Percentiles rank a stretch among this genome's conserved stretches.
These are phyloP conservation scores for Drosophila sechellia DNA, from an alignment of 1,140 invertebrate genomes.

Conservation along the genomic window DNA sequence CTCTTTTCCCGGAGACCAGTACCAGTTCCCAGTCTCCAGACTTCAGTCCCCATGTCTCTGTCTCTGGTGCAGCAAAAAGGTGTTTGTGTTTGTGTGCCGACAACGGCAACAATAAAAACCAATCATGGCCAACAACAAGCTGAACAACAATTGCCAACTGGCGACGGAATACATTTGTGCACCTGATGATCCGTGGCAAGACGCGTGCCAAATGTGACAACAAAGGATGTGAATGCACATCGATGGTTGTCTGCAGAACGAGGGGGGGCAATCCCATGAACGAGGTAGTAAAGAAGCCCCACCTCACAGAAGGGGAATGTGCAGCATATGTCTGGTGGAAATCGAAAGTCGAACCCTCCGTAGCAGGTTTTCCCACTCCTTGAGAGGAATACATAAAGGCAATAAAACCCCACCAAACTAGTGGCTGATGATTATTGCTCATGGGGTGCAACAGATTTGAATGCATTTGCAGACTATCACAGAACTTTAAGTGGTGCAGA, in stretches of 20 bases:
- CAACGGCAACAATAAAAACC: slow-evolving; percentile 56
- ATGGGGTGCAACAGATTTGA: slow-evolving; percentile 6
- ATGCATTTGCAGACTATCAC: slow-evolving; percentile 1
- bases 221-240: slow-evolving; percentile 50
- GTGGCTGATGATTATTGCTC: slow-evolving; percentile 28
- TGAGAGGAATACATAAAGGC: neutral
- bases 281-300: slow-evolving; percentile 12
- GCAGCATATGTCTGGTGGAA: slow-evolving; percentile 41
- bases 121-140: slow-evolving; percentile 45
- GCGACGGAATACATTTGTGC: slow-evolving; percentile 45
- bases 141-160: slow-evolving; percentile 23
- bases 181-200: slow-evolving; percentile 68
- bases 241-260: slow-evolving; percentile 8
- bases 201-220: slow-evolving; percentile 77
- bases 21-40: neutral
- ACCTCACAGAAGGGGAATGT: neutral
- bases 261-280: slow-evolving; percentile 1
- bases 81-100: slow-evolving; percentile 59
- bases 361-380: neutral
- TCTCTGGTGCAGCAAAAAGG: slow-evolving; percentile 24
- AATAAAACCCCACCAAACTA: slow-evolving; percentile 15
- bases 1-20: too few relatives aligned
- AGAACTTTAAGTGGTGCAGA: neutral
- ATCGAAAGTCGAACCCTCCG: slow-evolving; percentile 36
- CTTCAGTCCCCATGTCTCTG: slow-evolving; percentile 31